These are phyloP conservation scores for Drosophila truncata DNA, from an alignment of 1,140 invertebrate species.

Conservation along the genomic window DNA sequence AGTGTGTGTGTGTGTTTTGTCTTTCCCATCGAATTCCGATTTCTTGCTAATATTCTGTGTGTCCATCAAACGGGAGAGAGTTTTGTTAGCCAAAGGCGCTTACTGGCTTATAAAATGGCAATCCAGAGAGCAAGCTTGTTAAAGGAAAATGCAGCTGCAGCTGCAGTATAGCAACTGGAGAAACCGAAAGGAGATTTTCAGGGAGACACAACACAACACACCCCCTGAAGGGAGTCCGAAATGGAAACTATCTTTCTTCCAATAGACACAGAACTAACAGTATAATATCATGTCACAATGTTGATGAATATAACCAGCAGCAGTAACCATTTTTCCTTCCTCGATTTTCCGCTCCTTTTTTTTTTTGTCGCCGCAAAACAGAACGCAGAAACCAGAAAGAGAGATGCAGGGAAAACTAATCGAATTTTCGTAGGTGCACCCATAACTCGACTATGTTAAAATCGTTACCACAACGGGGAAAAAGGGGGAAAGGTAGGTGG, in stretches of 20 bases:
- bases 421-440: slow-evolving; percentile 41
- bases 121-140: slow-evolving; percentile 28
- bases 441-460: slow-evolving; percentile 28
- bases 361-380: slow-evolving; percentile 19
- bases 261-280: slow-evolving; percentile 39
- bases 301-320: slow-evolving; percentile 33
- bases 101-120: slow-evolving; percentile 62
- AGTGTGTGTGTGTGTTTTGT: background rate
- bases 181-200: slow-evolving; percentile 22
- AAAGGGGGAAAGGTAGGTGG: background rate
- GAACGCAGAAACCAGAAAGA: slow-evolving; percentile 30
- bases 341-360: background rate
- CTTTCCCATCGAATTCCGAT: slow-evolving; percentile 15
- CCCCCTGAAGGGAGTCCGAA: slow-evolving; percentile 15
- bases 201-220: too few species aligned
- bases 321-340: background rate
- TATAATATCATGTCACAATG: slow-evolving; percentile 45
- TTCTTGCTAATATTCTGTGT: slow-evolving; percentile 19
- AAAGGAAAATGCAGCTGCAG: slow-evolving; percentile 25
- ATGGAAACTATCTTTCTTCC: slow-evolving; percentile 18
- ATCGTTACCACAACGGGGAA: slow-evolving; percentile 3
- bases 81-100: slow-evolving; percentile 54
- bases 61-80: slow-evolving; percentile 5
- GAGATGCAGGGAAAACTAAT: slow-evolving; percentile 31
- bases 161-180: background rate